Evolutionary conservation across 2,113 vertebrate genomes (phyloP), one percentile per base, ranked within the genome.

Genomic region (Ciconia maguari): DNA sequence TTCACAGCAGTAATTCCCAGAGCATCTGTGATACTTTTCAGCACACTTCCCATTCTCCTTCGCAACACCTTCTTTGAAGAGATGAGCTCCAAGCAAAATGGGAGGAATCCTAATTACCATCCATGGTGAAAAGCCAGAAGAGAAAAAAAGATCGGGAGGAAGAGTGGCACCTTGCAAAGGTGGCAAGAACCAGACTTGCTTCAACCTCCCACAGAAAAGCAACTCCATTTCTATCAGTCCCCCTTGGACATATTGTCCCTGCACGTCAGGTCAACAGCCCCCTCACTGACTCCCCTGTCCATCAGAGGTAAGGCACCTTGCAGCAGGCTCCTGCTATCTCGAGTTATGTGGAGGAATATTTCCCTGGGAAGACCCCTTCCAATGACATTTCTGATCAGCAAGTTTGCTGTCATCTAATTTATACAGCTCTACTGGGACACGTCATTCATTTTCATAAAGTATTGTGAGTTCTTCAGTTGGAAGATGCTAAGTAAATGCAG

Each of bases 401-500:
- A 36, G 57, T 93, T 71, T 62, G 41, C 68, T 87, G 52, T 84
- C 58, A 71, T 42, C 77, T 83, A 20, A 61, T 86, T 87, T 92
- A 68, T 72, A 62, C 18, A 62, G n/a, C 38, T 91, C 55, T 87
- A 44, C 38, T 2, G 3, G 44, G 58, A 81, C 57, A 24, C 58
- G 86, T 58, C 57, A 81, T 68, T 87, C 48, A 64, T 87, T 83
- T 76, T 64, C 72, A 64, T 72, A 74, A 77, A 81, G 46, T 49
- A 52, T 58, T 58, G 16, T 38, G 81, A 68, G 24, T 57, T 89
- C 52, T 75, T 90, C 72, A 68, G 26, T 66, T 68, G 57, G 68
- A 90, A 76, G 77, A 76, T 58, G 36, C 36, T 62, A 93, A 68
- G 32, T 54, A 91, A 93, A 87, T 54, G 57, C 48, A 72, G 62